Conservation (phyloP, 2,113 vertebrate genomes). For the Leptodactylus fuscus region DNA sequence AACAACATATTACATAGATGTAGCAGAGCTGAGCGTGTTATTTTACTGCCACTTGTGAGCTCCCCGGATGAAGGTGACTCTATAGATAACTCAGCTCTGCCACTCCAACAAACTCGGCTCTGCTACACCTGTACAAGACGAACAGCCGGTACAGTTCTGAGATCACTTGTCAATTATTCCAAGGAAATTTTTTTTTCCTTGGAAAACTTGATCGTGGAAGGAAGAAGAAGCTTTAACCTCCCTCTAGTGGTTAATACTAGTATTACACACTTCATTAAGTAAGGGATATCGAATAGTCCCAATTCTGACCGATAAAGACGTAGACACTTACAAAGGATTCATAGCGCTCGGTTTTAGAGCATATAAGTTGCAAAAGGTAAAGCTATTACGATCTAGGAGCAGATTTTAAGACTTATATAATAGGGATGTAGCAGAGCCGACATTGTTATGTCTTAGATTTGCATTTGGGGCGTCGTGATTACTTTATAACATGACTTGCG, state of each 20-base stretch:
- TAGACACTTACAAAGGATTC: neutral
- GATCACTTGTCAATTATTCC: neutral
- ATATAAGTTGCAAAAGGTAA: neutral
- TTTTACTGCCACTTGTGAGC: neutral
- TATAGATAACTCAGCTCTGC: neutral
- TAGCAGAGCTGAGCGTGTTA: neutral
- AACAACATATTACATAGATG: neutral
- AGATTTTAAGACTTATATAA: neutral
- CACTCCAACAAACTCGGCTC: neutral
- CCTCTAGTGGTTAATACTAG: neutral
- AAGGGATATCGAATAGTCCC: neutral
- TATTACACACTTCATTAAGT: neutral
- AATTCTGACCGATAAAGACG: rapidly evolving
- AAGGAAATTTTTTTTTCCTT: neutral
- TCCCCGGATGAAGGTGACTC: too few relatives aligned
- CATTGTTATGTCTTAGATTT: neutral
- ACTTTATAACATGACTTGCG: neutral
- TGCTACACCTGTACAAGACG: neutral
- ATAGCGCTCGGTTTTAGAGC: neutral
- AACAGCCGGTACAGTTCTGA: neutral
- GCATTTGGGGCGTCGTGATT: neutral
- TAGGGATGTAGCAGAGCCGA: conserved; percentile 2
- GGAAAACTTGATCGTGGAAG: neutral
- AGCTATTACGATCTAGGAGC: neutral
- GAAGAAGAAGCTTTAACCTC: neutral